Percentiles rank a stretch among this genome's conserved stretches.
These are phyloP conservation scores for Planiliza haematocheilus DNA, from an alignment of 2,113 vertebrate genomes.

Conservation along the genomic window DNA sequence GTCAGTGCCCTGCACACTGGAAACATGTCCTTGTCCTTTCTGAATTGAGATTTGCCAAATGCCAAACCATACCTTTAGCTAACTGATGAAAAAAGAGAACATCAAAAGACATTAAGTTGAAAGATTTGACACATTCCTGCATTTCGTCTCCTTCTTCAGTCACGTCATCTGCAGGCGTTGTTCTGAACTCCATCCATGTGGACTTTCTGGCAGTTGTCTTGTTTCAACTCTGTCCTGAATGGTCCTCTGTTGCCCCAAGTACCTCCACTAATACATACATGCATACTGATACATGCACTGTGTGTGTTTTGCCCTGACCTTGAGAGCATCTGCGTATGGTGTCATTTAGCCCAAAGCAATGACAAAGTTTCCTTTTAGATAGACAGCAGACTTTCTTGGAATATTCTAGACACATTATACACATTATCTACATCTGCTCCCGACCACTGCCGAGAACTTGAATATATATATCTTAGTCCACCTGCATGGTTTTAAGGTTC, in stretches of 20 bases:
- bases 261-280: too few relatives aligned
- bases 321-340: not conserved
- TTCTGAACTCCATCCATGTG: not conserved
- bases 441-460: not conserved
- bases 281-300: not conserved
- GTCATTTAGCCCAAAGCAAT: not conserved
- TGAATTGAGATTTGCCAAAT: not conserved
- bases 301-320: not conserved
- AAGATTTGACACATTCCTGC: not conserved
- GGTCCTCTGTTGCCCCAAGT: not conserved
- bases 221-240: not conserved
- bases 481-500: not conserved
- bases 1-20: not conserved
- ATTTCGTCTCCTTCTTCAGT: not conserved
- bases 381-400: not conserved
- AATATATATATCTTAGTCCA: constrained; percentile 4
- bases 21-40: not conserved
- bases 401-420: not conserved
- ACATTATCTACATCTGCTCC: not conserved
- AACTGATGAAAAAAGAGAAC: not conserved
- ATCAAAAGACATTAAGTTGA: not conserved
- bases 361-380: not conserved
- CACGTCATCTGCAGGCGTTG: not conserved
- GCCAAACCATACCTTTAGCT: not conserved
- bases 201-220: not conserved